Percentiles rank a stretch among this genome's conserved stretches.
These are phyloP conservation scores for Timema podura DNA, from an alignment of 2,888 invertebrate species.

Conservation along the genomic window DNA sequence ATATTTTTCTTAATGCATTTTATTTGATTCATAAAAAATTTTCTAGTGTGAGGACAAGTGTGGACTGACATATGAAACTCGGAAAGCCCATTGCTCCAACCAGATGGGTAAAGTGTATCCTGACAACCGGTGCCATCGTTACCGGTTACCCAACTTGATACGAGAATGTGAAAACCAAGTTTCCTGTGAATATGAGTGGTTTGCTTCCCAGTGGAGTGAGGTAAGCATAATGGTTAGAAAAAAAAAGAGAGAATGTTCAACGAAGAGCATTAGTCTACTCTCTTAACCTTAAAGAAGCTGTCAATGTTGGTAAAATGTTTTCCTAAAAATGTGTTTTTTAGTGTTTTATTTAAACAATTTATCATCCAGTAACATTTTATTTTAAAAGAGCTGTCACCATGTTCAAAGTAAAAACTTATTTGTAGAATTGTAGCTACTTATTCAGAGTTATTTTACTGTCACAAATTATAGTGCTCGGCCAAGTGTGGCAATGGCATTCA, in stretches of 20 bases:
- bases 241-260: too few relatives aligned
- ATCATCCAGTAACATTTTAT: too few relatives aligned
- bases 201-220: conserved; percentile 88
- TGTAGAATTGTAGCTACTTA: neutral
- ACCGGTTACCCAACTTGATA: conserved; percentile 59
- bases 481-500: conserved; percentile 84
- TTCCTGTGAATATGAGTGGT: conserved; percentile 81
- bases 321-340: too few relatives aligned
- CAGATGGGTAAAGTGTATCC: conserved; percentile 63
- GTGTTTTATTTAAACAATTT: too few relatives aligned
- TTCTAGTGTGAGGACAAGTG: conserved; percentile 73
- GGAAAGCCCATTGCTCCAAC: conserved; percentile 69
- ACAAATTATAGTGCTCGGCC: conserved; percentile 67
- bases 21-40: neutral
- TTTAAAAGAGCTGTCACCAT: too few relatives aligned
- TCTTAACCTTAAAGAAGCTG: too few relatives aligned
- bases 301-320: neutral
- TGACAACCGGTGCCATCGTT: conserved; percentile 63
- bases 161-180: conserved; percentile 59
- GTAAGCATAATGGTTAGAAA: conserved; percentile 47
- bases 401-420: neutral
- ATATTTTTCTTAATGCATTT: too few relatives aligned
- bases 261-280: too few relatives aligned
- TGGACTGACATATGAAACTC: conserved; percentile 67
- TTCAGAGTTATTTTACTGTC: neutral